Conservation (phyloP, 2,113 vertebrate genomes). For the Crotophaga sulcirostris region DNA sequence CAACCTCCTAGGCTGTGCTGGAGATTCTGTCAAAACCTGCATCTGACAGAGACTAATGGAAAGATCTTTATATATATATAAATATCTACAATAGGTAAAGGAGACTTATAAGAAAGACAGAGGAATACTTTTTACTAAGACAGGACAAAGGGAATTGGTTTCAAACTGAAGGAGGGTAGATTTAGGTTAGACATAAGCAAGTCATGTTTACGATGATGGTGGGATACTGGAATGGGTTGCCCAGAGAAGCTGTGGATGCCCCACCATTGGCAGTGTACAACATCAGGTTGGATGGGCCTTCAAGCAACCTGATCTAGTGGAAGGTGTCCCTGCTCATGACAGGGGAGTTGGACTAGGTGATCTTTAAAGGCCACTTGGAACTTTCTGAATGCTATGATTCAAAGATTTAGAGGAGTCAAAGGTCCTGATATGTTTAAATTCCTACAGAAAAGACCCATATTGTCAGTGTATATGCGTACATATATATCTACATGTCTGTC, state of each 20-base stretch:
- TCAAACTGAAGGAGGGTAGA: background rate
- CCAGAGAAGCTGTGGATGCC: background rate
- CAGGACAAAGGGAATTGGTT: background rate
- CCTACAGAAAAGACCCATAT: background rate
- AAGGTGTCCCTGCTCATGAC: background rate
- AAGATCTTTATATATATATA: background rate
- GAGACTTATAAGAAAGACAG: background rate
- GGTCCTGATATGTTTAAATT: background rate
- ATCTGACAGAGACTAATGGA: background rate
- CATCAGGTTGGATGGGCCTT: rapidly evolving
- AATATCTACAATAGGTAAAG: background rate
- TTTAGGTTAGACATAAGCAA: background rate
- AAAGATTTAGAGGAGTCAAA: background rate
- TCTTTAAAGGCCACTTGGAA: background rate
- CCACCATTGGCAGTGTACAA: background rate
- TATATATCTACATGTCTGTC: too few relatives aligned
- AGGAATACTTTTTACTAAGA: background rate
- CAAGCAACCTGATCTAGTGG: background rate
- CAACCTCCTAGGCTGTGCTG: background rate
- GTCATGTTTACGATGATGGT: rapidly evolving
- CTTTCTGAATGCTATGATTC: background rate
- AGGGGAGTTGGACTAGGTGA: background rate
- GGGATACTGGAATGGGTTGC: background rate
- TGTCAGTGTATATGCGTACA: background rate
- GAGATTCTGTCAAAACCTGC: background rate